A percentile compares a stretch with the other conserved stretches of the same genome.
Evolutionary conservation across 2,888 invertebrate genomes (phyloP).

Genomic region (Agrilus mali): DNA sequence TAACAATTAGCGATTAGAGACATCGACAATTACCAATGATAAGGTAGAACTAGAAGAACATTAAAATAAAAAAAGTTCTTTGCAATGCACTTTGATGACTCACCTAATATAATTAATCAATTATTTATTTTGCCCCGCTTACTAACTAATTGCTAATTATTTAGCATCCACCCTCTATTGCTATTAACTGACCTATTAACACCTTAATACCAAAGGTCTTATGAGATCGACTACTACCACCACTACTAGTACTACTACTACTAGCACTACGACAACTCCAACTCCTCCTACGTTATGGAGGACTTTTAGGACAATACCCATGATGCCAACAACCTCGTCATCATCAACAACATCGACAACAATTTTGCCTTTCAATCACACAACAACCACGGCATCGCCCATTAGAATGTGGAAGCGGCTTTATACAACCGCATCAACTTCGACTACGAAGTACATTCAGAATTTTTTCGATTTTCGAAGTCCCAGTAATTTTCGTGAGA

Average conservation of each 20-base stretch:
- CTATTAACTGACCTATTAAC: too few species aligned
- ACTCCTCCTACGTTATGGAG: constrained; percentile 18
- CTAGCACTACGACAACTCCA: constrained; percentile 37
- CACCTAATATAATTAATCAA: too few species aligned
- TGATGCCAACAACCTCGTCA: constrained; percentile 35
- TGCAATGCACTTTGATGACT: too few species aligned
- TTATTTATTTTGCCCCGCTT: too few species aligned
- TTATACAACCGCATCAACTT: constrained; percentile 16
- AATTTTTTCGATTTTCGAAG: constrained; percentile 32
- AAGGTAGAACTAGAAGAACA: too few species aligned
- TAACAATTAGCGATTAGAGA: too few species aligned
- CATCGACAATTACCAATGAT: too few species aligned
- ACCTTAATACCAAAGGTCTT: too few species aligned
- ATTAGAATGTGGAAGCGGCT: constrained; percentile 24
- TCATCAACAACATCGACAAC: constrained; percentile 35
- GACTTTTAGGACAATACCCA: constrained; percentile 15
- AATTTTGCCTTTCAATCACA: constrained; percentile 11
- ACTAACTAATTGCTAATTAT: too few species aligned
- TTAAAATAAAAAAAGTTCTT: too few species aligned
- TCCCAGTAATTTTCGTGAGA: constrained; percentile 28
- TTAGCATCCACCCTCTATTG: too few species aligned
- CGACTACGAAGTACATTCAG: constrained; percentile 20
- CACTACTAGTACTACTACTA: constrained; percentile 42
- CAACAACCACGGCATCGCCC: constrained; percentile 21
- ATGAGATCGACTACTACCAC: constrained; percentile 21